Base-by-base conservation (phyloP, 2,888 invertebrate genomes). In the Volucella inflata region DNA sequence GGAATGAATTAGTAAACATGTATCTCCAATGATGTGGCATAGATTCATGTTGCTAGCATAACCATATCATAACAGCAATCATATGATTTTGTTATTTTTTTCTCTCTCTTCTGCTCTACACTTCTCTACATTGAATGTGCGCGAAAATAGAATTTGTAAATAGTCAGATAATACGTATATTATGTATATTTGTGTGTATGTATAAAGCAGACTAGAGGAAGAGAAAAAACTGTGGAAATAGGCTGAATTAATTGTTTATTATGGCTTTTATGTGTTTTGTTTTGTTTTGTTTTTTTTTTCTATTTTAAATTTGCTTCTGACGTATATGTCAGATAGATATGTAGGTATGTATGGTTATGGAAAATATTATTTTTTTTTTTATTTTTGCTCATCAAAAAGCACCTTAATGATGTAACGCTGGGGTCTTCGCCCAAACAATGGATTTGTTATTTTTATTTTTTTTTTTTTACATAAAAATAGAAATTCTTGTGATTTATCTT, bases 241-340 rank as follows among this genome's bases (percentile, higher is more conserved):
- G 65, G 53, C 59, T 72, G 59, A 79, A 72, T 72, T 72, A 64
- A 60, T 72, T 79, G 72, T 79, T 79, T 72, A 71, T 67, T 76
- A 59, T 51, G 51, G 59, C 8, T 71, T 57, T 72, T 57, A 48
- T 70, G 40, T 40, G 14, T 17, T 65, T 57, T 57, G n/a, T 36
- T n/a, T n/a, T n/a, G n/a, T n/a, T n/a, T n/a, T n/a, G n/a, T 38
- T 11, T 51, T 68, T 21, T 14, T 12, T 51, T 21, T 51, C 2
- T 40, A 1, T 16, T 59, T 57, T 14, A 2, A 21, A 21, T 21
- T 21, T 21, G 21, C 3, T 2, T 21, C 21, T 30, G 1, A 30
- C 6, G 30, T 30, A 6, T 30, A 30, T 30, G 30, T 30, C 6
- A 30, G 6, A 30, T 30, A 0, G 6, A 30, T 30, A 30, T 6